These are phyloP conservation scores for Drosophila suzukii DNA, from an alignment of 1,140 invertebrate genomes.

Conservation along the genomic window DNA sequence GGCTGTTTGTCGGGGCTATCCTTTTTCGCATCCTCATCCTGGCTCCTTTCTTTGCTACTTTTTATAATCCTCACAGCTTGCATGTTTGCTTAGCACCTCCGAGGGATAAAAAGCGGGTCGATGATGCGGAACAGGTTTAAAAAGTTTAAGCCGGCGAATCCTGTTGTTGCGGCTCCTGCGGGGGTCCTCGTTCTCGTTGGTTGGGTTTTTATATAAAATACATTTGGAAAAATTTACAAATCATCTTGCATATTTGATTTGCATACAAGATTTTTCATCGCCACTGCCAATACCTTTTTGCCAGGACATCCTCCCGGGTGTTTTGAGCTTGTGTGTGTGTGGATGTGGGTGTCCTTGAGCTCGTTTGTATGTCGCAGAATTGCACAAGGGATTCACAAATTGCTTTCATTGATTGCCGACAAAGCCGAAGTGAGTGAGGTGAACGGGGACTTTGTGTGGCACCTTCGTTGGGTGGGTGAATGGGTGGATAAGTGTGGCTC, in stretches of 20 bases:
- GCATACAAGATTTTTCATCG: conserved; percentile 65
- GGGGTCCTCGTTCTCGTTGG: not conserved
- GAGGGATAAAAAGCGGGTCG: conserved; percentile 26
- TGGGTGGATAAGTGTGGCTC: conserved; percentile 5
- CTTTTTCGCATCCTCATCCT: conserved; percentile 47
- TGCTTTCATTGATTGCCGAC: conserved; percentile 80
- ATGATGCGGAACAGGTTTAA: conserved; percentile 52
- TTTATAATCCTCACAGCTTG: conserved; percentile 74
- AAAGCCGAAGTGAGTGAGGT: conserved; percentile 39
- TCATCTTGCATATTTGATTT: conserved; percentile 81
- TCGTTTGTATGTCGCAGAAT: conserved; percentile 70
- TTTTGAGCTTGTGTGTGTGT: not conserved
- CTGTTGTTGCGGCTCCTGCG: conserved; percentile 35
- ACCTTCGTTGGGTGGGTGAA: not conserved
- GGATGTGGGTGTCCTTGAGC: conserved; percentile 51
- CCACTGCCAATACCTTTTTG: conserved; percentile 59
- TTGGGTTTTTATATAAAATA: conserved; percentile 48
- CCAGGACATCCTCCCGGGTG: conserved; percentile 6
- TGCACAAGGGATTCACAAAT: conserved; percentile 79
- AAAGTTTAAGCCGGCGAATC: conserved; percentile 48
- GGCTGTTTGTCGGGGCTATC: conserved; percentile 65
- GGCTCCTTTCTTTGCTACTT: conserved; percentile 16
- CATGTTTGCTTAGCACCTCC: conserved; percentile 78
- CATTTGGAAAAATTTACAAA: conserved; percentile 81
- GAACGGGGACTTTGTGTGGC: conserved; percentile 20